Evolutionary conservation across 2,888 invertebrate species (phyloP).

Genomic region (Prosapia bicincta): DNA sequence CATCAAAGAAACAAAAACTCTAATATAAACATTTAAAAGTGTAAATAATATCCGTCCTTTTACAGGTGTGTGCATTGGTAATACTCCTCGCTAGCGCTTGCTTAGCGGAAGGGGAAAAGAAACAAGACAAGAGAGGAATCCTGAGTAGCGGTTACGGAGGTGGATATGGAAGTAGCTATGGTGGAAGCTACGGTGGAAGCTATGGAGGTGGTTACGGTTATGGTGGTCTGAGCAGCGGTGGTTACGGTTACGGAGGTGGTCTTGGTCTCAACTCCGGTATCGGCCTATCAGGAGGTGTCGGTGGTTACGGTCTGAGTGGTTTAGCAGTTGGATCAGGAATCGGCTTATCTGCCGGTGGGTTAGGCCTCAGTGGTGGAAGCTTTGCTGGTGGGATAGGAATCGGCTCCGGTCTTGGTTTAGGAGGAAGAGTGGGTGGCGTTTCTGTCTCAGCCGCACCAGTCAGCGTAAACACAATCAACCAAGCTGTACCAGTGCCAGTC

Average conservation of each 20-base stretch:
- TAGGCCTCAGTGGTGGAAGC: slow-evolving; percentile 7
- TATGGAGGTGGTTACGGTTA: slow-evolving; percentile 13
- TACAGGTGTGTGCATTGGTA: background rate
- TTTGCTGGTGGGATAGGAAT: background rate
- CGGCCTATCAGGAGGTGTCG: slow-evolving; percentile 11
- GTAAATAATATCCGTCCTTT: no score
- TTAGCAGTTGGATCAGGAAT: background rate
- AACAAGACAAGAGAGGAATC: background rate
- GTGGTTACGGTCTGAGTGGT: background rate
- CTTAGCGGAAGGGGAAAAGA: background rate
- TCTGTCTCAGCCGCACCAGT: slow-evolving; percentile 15
- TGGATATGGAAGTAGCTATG: background rate
- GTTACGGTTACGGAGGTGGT: slow-evolving; percentile 8
- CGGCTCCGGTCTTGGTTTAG: slow-evolving; percentile 4
- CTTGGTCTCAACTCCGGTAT: background rate
- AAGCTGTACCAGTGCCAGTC: slow-evolving; percentile 32
- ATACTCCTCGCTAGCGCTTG: background rate
- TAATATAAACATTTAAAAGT: no score
- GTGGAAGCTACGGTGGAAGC: background rate
- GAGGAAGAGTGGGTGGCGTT: slow-evolving; percentile 7
- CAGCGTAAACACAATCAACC: slow-evolving; percentile 26
- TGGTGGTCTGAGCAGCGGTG: slow-evolving; percentile 5
- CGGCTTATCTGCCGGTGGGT: slow-evolving; percentile 5
- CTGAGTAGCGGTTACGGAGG: background rate
- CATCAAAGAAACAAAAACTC: no score